Evolutionary conservation across 2,888 invertebrate species (phyloP), one percentile per base, ranked within the genome.

Genomic region (Buathra laborator): DNA sequence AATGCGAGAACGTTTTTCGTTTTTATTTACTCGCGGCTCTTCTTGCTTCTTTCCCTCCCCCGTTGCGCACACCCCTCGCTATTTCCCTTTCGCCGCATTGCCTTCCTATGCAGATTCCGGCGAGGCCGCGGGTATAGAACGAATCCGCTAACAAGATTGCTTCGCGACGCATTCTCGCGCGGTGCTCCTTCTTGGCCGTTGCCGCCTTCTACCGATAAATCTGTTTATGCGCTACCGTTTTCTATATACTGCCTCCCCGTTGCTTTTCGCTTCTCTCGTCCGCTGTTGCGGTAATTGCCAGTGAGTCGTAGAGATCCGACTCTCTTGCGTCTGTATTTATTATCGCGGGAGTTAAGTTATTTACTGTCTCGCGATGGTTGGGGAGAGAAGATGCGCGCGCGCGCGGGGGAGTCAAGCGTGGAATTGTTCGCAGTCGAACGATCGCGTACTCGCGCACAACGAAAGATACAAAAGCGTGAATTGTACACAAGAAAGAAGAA

Each of bases 61-160:
- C 79, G 76, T 76, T 83, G 62, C 59, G 24, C 14, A 29, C 37
- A 37, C 37, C 37, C 24, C 29, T 59, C n/a, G 59, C 24, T 59
- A 24, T 83, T 81, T 72, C 46, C 76, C 67, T 59, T 85, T 82
- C 32, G 75, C 81, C 84, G 84, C 86, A 88, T 87, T 87, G 89
- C 89, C 86, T 87, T 87, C 84, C 80, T 75, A 84, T 87, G 84
- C 86, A 83, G 80, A 14, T 59, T 19, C 19, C 48, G 51, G 5
- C 16, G 66, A 32, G n/a, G 62, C 53, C 46, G 62, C 29, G 46
- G 53, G 59, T 43, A 44, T 44, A 24, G 62, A 29, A 32, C 32
- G 74, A 75, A 46, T 3, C 51, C 85, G 87, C 89, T 90, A 91
- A 91, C 89, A 90, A 90, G 90, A 89, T 90, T 88, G 89, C 88